Base-by-base conservation (phyloP, 2,113 vertebrate species). In the Nerophis ophidion region DNA sequence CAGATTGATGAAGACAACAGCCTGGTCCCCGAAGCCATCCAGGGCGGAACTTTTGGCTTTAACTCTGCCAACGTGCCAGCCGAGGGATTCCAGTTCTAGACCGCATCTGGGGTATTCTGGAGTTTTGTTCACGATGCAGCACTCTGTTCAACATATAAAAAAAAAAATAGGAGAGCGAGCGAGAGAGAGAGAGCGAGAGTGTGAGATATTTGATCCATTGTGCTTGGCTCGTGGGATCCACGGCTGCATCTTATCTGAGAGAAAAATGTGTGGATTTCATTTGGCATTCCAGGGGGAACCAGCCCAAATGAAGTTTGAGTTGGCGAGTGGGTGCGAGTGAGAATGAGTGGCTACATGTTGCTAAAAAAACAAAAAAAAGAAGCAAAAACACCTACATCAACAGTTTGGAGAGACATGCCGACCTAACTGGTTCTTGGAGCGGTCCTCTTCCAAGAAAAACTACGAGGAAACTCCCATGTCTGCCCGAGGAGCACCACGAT, bases 221-320 rank as follows among this genome's bases (percentile, higher is more conserved):
- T 95, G 96, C 94, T 97, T 96, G 93, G 94, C 96, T 99, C 95
- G 92, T 93, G 95, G 97, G 96, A 98, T 97, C 94, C 90, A 93
- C 94, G 95, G 94, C 95, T 98, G 97, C 96, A 98, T 98, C 95
- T 94, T 96, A 98, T 95, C 91, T 91, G 92, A 88, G 92, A 92
- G 94, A 89, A 93, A 95, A 89, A 93, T 89, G 95, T 94, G 94
- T 93, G 93, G 97, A 95, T 94, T 94, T 97, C 93, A 93, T 98
- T 97, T 95, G 94, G 95, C 92, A 91, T 94, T 86, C 93, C 86
- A 90, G 90, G 90, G 54, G 90, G 92, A 92, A 93, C 80, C 79
- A 78, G 93, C 92, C 96, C 95, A 93, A 94, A 94, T 96, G 95
- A 95, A 93, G 93, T 97, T 86, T 93, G 91, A 91, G 96, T 90